Evolutionary conservation across 23 tunicate genomes (phyloP).

Genomic region (Clavelina lepadiformis): DNA sequence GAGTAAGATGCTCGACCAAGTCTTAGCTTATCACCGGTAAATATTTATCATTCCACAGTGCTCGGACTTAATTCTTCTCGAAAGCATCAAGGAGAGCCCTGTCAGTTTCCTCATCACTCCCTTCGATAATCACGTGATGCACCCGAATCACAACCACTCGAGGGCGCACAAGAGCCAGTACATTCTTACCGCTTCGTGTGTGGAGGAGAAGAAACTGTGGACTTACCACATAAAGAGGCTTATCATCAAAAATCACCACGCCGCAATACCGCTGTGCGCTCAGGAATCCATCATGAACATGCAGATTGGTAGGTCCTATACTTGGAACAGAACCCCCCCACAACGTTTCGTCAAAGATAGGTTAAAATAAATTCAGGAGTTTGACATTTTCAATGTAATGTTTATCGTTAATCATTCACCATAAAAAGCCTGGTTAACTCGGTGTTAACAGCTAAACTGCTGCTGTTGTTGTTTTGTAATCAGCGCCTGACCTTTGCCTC

Average conservation of each 20-base stretch:
- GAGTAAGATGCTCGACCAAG: too few species aligned
- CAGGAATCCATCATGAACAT: slow-evolving; percentile 42
- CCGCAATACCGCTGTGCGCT: slow-evolving; percentile 56
- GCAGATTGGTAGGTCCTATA: neutral
- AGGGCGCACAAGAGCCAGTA: slow-evolving; percentile 12
- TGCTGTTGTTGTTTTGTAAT: too few species aligned
- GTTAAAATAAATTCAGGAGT: too few species aligned
- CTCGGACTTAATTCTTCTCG: slow-evolving; percentile 52
- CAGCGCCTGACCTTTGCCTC: too few species aligned
- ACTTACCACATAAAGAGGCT: slow-evolving; percentile 68
- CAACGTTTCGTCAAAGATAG: too few species aligned
- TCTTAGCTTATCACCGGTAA: too few species aligned
- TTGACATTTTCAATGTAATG: too few species aligned
- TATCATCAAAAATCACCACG: slow-evolving; percentile 50
- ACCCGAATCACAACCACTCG: slow-evolving; percentile 9
- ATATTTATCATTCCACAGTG: slow-evolving; percentile 14
- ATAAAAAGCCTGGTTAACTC: too few species aligned
- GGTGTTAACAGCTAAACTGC: too few species aligned
- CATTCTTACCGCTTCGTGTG: slow-evolving; percentile 23
- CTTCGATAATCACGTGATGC: slow-evolving; percentile 7
- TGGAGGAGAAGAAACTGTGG: slow-evolving; percentile 61
- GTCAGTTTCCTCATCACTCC: slow-evolving; percentile 60
- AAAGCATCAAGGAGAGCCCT: slow-evolving; percentile 55
- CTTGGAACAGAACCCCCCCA: too few species aligned
- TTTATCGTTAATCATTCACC: too few species aligned